Conservation (phyloP, 2,113 vertebrate genomes). For the Pandion haliaetus region DNA sequence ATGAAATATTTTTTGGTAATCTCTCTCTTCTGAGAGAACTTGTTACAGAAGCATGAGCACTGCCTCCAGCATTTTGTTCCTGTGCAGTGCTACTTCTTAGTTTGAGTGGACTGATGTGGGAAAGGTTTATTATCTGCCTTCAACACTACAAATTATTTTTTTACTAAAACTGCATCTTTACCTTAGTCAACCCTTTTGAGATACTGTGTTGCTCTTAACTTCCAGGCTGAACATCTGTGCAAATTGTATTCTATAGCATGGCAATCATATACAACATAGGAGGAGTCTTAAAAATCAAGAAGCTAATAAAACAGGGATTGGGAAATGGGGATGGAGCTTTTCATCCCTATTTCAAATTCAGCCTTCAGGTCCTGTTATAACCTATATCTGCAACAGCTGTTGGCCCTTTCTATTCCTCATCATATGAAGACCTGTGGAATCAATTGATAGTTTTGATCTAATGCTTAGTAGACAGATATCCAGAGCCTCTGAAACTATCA, state of each 20-base stretch:
- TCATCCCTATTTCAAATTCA: neutral
- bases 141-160: neutral
- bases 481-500: neutral
- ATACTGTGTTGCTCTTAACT: neutral
- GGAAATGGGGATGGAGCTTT: neutral
- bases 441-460: neutral
- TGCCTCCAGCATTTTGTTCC: neutral
- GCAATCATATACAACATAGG: neutral
- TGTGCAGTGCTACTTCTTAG: neutral
- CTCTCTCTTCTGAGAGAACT: neutral
- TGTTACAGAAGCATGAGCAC: neutral
- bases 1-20: neutral
- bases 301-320: neutral
- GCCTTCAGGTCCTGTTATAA: neutral
- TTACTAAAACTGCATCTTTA: neutral
- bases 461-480: neutral
- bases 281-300: neutral
- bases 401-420: neutral
- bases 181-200: neutral
- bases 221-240: neutral
- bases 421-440: neutral
- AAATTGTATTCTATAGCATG: neutral
- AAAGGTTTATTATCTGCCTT: neutral
- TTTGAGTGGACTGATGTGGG: neutral
- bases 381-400: neutral